phyloP scores from a whole-genome alignment of 2,888 invertebrate species.

The Ichneumoninae sp. region DNA sequence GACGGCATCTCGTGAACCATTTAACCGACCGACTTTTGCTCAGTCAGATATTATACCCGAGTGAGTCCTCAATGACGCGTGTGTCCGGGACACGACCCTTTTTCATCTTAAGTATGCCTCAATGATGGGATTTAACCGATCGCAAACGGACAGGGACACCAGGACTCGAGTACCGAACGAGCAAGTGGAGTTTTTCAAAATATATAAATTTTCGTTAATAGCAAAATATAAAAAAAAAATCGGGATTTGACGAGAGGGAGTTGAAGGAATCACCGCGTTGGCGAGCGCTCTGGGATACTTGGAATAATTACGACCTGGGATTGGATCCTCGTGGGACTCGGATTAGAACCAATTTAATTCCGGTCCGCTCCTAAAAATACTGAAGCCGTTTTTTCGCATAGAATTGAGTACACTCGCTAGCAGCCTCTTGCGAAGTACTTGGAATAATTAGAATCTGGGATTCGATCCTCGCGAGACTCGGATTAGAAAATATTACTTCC shows the following conservation, averaged over 20 bases:
- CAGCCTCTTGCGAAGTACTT: too few species aligned
- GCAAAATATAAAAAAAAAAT: neutral
- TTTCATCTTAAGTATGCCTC: neutral
- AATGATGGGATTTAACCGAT: slow-evolving; percentile 14
- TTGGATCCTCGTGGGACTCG: neutral
- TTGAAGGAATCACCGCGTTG: neutral
- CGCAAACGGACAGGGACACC: neutral
- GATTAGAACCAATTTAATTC: neutral
- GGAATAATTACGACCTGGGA: neutral
- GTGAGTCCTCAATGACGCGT: slow-evolving; percentile 60
- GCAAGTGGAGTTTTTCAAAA: neutral
- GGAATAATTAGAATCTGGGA: too few species aligned
- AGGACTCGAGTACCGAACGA: neutral
- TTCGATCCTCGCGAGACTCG: too few species aligned
- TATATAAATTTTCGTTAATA: neutral
- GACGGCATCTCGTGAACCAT: slow-evolving; percentile 41
- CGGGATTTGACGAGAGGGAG: neutral
- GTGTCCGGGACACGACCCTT: slow-evolving; percentile 24
- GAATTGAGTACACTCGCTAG: too few species aligned
- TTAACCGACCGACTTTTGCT: slow-evolving; percentile 47
- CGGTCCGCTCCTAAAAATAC: too few species aligned
- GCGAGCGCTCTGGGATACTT: neutral
- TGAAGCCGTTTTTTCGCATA: too few species aligned
- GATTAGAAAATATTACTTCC: too few species aligned
- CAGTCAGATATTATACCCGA: slow-evolving; percentile 32